phyloP scores from a whole-genome alignment of 2,797 vertebrate genomes.

The Pteropus rufus region DNA sequence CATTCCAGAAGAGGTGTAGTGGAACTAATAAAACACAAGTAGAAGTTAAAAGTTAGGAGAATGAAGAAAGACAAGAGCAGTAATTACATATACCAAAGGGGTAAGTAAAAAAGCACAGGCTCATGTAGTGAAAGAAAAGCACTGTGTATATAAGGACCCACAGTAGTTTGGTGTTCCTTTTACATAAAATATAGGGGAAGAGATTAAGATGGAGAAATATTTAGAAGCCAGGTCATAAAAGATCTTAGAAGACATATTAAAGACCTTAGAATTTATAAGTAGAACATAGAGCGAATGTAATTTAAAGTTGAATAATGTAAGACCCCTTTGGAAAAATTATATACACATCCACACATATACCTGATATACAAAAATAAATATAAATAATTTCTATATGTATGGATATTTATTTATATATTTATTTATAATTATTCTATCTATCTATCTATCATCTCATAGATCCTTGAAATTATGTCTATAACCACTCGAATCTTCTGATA shows the following conservation, averaged over 20 bases:
- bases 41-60: not conserved
- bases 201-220: not conserved
- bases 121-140: not conserved
- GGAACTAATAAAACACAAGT: not conserved
- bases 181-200: not conserved
- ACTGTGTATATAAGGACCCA: not conserved
- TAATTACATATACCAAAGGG: not conserved
- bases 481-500: not conserved
- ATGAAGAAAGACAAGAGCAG: not conserved
- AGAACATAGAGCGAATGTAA: not conserved
- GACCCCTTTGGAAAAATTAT: not conserved
- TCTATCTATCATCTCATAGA: not conserved
- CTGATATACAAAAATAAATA: not conserved
- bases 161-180: not conserved
- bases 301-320: not conserved
- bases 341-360: not conserved
- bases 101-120: not conserved
- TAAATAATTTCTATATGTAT: not conserved
- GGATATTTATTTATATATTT: not conserved
- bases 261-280: not conserved
- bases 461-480: not conserved
- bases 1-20: not conserved
- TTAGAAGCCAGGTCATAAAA: not conserved
- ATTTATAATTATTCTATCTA: not conserved
- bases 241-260: not conserved